Evolutionary conservation across 2,797 vertebrate species (phyloP).

Genomic region (Fistularia tabacaria): DNA sequence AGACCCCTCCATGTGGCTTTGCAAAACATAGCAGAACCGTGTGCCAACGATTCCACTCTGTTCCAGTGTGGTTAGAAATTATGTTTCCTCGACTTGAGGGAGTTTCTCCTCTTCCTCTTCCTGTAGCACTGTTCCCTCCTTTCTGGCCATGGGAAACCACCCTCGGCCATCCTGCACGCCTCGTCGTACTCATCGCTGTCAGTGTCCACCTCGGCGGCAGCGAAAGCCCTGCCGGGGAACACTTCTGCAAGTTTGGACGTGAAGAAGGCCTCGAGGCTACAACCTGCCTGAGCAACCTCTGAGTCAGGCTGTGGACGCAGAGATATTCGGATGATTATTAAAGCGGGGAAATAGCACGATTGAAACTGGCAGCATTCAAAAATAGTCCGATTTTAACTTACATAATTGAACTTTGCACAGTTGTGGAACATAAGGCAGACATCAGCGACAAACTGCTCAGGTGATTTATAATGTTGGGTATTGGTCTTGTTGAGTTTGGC

Average conservation of each 20-base stretch:
- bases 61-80: conserved; percentile 55
- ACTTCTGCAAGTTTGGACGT: conserved; percentile 83
- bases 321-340: not conserved
- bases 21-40: conserved; percentile 6
- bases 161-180: conserved; percentile 60
- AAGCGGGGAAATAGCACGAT: too few relatives aligned
- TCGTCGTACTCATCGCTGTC: conserved; percentile 89
- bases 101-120: conserved; percentile 89
- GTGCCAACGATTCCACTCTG: conserved; percentile 2
- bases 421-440: conserved; percentile 96
- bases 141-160: conserved; percentile 86
- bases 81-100: conserved; percentile 77
- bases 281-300: conserved; percentile 93
- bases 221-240: conserved; percentile 82
- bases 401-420: conserved; percentile 98
- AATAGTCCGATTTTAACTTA: conserved; percentile 65
- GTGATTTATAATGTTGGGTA: conserved; percentile 79
- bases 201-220: conserved; percentile 80
- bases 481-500: conserved; percentile 85
- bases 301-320: conserved; percentile 86
- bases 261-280: conserved; percentile 87
- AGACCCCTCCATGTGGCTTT: not conserved
- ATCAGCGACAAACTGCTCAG: conserved; percentile 88
- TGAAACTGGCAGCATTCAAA: too few relatives aligned
- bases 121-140: conserved; percentile 86